A percentile compares a stretch with the other conserved stretches of the same genome.
These are phyloP conservation scores for Ophioninae sp. DNA, from an alignment of 2,888 invertebrate genomes.

Conservation along the genomic window DNA sequence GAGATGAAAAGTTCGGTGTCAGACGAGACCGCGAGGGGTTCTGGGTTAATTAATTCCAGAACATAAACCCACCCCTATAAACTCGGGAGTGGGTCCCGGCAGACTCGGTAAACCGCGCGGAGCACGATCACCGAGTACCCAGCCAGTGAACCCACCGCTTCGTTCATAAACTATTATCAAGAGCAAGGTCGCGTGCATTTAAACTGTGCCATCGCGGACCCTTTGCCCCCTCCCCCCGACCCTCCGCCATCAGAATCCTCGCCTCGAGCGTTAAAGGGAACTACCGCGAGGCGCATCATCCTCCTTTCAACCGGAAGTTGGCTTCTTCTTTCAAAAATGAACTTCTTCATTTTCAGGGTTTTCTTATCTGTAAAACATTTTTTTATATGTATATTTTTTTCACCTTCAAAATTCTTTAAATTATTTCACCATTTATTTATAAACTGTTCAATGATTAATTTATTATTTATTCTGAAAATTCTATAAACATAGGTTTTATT, in stretches of 20 bases:
- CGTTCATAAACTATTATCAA: slow-evolving; percentile 79
- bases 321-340: neutral
- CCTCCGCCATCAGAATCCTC: slow-evolving; percentile 33
- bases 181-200: slow-evolving; percentile 76
- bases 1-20: slow-evolving; percentile 47
- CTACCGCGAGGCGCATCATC: slow-evolving; percentile 63
- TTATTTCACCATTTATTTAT: too few species aligned
- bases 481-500: too few species aligned
- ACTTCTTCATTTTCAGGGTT: neutral
- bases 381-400: too few species aligned
- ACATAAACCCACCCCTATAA: slow-evolving; percentile 74
- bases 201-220: slow-evolving; percentile 70
- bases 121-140: slow-evolving; percentile 40
- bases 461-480: too few species aligned
- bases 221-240: too few species aligned
- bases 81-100: slow-evolving; percentile 42
- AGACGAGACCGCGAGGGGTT: slow-evolving; percentile 66
- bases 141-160: slow-evolving; percentile 57
- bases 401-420: too few species aligned
- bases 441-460: too few species aligned
- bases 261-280: slow-evolving; percentile 53
- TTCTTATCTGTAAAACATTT: neutral
- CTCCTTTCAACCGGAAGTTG: slow-evolving; percentile 65
- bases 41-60: slow-evolving; percentile 79
- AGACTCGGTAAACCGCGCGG: slow-evolving; percentile 39